Percentiles rank a stretch among this genome's conserved stretches.
Conservation (phyloP, 2,888 invertebrate genomes). For the Protodeltote pygarga region DNA sequence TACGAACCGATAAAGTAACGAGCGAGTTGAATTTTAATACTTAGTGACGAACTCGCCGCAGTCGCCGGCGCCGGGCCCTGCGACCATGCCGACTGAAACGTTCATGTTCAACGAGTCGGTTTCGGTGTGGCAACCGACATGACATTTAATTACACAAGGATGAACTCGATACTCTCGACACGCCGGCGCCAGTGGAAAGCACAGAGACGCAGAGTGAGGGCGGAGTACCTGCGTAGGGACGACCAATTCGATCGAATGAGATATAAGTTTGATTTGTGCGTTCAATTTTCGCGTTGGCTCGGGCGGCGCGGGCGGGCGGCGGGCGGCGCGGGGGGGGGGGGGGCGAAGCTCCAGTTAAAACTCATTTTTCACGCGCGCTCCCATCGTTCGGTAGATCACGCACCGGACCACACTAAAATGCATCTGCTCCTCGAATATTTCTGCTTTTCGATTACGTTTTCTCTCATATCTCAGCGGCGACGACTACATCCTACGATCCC, state of each 20-base stretch:
- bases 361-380: slow-evolving; percentile 47
- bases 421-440: slow-evolving; percentile 61
- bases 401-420: slow-evolving; percentile 64
- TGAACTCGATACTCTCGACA: not conserved
- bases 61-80: slow-evolving; percentile 17
- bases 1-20: slow-evolving; percentile 69
- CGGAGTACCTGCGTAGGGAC: not conserved
- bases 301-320: slow-evolving; percentile 15
- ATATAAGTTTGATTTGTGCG: slow-evolving; percentile 68
- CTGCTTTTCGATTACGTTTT: slow-evolving; percentile 46
- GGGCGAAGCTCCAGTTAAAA: slow-evolving; percentile 31
- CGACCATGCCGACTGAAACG: slow-evolving; percentile 33
- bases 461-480: slow-evolving; percentile 40
- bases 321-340: slow-evolving; percentile 17
- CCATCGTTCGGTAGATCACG: slow-evolving; percentile 63
- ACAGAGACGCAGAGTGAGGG: too few relatives aligned
- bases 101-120: slow-evolving; percentile 48
- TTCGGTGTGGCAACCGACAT: slow-evolving; percentile 18
- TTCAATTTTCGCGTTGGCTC: slow-evolving; percentile 57
- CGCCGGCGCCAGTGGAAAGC: too few relatives aligned
- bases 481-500: slow-evolving; percentile 7
- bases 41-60: too few relatives aligned
- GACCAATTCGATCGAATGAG: slow-evolving; percentile 38
- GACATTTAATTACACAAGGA: slow-evolving; percentile 23
- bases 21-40: slow-evolving; percentile 69